Evolutionary conservation across 1,140 invertebrate species (phyloP).

Genomic region (Whitmania pigra): DNA sequence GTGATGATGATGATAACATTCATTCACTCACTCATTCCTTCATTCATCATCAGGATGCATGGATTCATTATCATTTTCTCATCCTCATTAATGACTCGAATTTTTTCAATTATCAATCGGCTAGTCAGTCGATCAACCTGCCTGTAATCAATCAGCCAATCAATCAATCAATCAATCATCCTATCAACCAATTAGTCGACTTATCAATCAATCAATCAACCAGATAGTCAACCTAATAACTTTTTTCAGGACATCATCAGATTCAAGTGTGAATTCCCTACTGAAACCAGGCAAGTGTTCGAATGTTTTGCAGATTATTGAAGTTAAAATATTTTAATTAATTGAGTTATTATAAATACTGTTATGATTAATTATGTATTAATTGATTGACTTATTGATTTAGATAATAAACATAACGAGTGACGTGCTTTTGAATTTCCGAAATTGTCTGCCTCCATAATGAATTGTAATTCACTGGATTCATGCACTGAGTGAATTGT

Average conservation of each 20-base stretch:
- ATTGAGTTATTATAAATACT: no score
- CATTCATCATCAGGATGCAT: background rate
- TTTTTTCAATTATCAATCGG: background rate
- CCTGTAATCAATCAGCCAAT: background rate
- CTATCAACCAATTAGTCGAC: background rate
- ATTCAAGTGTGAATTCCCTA: conserved; percentile 4
- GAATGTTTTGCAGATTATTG: background rate
- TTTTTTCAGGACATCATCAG: background rate
- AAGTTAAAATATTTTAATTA: background rate
- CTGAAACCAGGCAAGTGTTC: background rate
- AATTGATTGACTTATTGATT: no score
- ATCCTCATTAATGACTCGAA: background rate
- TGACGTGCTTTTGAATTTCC: no score
- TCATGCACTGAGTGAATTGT: no score
- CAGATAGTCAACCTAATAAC: background rate
- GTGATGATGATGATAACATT: no score
- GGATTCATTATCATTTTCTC: background rate
- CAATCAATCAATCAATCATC: background rate
- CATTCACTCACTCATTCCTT: background rate
- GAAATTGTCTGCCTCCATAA: no score
- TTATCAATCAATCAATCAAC: background rate
- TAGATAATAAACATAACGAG: no score
- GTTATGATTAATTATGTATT: no score
- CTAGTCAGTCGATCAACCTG: background rate
- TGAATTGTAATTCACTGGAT: no score